Conservation (phyloP, 2,888 invertebrate genomes). For the Pasiphila rectangulata region DNA sequence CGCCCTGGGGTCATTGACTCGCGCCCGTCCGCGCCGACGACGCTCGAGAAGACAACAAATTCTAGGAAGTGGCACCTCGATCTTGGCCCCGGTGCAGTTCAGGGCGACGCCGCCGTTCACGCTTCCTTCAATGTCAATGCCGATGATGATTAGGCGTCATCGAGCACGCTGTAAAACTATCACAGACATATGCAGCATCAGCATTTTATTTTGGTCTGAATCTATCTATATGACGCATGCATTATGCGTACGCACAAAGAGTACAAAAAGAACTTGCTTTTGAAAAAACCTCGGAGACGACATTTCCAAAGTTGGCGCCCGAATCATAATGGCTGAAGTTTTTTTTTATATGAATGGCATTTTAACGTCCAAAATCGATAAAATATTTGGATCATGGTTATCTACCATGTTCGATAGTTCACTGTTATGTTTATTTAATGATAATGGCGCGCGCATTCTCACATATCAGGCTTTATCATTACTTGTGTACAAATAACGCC, state of each 20-base stretch:
- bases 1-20: conserved; percentile 76
- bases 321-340: too few species aligned
- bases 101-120: conserved; percentile 30
- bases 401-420: conserved; percentile 28
- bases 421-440: conserved; percentile 24
- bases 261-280: too few species aligned
- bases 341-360: background rate
- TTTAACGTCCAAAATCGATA: conserved; percentile 17
- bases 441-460: conserved; percentile 23
- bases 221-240: too few species aligned
- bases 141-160: conserved; percentile 44
- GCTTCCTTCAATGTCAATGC: conserved; percentile 71
- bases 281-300: too few species aligned
- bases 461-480: conserved; percentile 8
- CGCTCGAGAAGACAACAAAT: conserved; percentile 65
- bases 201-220: too few species aligned
- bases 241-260: too few species aligned
- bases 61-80: conserved; percentile 57
- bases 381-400: conserved; percentile 37
- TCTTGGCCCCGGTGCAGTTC: conserved; percentile 55
- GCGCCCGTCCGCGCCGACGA: conserved; percentile 53
- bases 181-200: too few species aligned
- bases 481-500: background rate
- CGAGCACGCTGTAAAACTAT: too few species aligned
- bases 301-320: too few species aligned